Base-by-base conservation (phyloP, 1,140 invertebrate species). In the Oedothorax gibbosus region DNA sequence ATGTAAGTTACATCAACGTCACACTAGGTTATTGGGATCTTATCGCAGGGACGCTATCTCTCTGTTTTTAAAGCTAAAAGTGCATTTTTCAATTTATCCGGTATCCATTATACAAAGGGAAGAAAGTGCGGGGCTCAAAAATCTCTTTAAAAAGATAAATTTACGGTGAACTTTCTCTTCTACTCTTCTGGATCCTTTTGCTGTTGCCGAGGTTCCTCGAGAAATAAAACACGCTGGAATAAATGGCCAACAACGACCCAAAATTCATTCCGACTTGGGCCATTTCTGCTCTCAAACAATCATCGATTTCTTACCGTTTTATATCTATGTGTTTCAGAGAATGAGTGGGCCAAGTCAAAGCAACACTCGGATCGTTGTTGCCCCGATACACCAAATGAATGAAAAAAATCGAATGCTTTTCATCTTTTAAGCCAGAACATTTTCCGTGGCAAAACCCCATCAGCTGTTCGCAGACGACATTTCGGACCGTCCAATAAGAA, bases 101-200 rank as follows among this genome's bases (percentile, higher is more conserved):
- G 69, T 75, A 75, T 75, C 72, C 72, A n/a, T 60, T 75, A 75
- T 75, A 75, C 72, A 75, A 75, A 57, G 54, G 72, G 10, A 66
- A 66, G 57, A 75, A 57, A 57, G 8, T 71, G 50, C 15, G 50
- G 7, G 50, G 12, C 2, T 12, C 7, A 49, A 57, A 75, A 68
- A 79, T 79, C 77, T 68, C 77, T 79, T 79, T 79, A 79, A 79
- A 79, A 79, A 79, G 65, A 68, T 68, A 79, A 79, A 68, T 77
- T 77, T 62, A 68, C 62, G 51, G 35, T 49, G 64, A 68, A 79
- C 62, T 79, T 68, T 79, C 35, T 35, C 35, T 35, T 35, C 60
- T 65, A 66, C 77, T 68, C 21, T 68, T 68, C n/a, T 14, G 49
- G 57, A 77, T 79, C 35, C 77, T 66, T 79, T 79, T 21, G 54